Base-by-base conservation (phyloP, 1,140 invertebrate species). In the Drosophila ironensis region DNA sequence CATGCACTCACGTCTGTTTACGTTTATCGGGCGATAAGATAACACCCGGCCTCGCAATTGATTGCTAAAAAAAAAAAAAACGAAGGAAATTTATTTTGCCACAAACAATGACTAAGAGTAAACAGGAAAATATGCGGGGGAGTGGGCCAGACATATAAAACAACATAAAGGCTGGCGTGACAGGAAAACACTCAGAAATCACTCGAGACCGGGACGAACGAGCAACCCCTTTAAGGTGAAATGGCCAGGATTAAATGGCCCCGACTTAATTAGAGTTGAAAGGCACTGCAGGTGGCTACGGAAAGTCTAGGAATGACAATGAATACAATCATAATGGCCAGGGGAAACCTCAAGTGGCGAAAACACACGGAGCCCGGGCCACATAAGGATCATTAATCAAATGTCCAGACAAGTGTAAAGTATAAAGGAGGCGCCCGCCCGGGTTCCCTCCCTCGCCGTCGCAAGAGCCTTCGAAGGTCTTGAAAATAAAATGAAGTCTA, bases 301-400 rank as follows among this genome's bases (percentile, higher is more conserved):
- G 57, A 76, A 57, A 53, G 38, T 51, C 45, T 22, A 22, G 33
- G 37, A 69, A 69, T 77, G 72, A 72, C 76, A 84, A 68, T 70
- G 72, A 69, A 73, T 78, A 78, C 67, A 77, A 77, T 84, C 51
- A 61, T 73, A 77, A 78, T 57, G 63, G 57, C 64, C 61, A 50
- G 37, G 33, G 52, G 53, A 70, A 75, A 63, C 48, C 50, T 60
- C 47, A 53, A 74, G 66, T 41, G 50, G 38, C 47, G 46, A 68
- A 37, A 51, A 45, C 27, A 51, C 42, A 30, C 24, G 46, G 11
- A 17, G 22, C 16, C 28, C n/a, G n/a, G 27, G 27, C 50, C 80
- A 86, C 80, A 66, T 72, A 86, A 86, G 80, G 71, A 87, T 86
- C 80, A 86, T 86, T 86, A 86, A 86, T 86, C 80, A 86, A 86